phyloP scores from a whole-genome alignment of 2,113 vertebrate genomes.

The Lagopus muta region DNA sequence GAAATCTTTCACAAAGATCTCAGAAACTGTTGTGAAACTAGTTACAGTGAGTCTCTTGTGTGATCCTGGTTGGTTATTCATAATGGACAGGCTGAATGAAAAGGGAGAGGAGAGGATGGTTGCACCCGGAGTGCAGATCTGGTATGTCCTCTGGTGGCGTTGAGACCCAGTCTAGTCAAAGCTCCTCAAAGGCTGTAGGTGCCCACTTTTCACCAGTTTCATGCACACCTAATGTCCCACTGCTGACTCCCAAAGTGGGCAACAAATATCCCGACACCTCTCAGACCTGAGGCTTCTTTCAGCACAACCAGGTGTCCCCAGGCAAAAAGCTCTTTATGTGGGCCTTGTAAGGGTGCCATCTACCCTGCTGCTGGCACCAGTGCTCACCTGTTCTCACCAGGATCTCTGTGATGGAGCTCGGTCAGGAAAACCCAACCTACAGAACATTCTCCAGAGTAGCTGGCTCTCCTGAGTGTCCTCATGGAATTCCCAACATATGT shows the following conservation, averaged over 20 bases:
- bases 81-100: background rate
- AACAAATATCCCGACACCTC: background rate
- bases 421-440: too few species aligned
- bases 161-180: background rate
- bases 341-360: background rate
- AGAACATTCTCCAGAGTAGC: too few species aligned
- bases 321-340: background rate
- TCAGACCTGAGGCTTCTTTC: background rate
- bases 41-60: background rate
- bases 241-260: background rate
- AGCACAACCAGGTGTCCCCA: too few species aligned
- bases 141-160: rapidly evolving
- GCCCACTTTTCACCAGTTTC: background rate
- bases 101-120: background rate
- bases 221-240: background rate
- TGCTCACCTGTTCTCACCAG: background rate
- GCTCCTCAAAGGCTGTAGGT: background rate
- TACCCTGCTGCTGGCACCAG: background rate
- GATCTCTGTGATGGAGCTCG: background rate
- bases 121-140: background rate
- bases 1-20: background rate
- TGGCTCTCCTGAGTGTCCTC: background rate
- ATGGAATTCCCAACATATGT: rapidly evolving
- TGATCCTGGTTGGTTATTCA: background rate
- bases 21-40: background rate